A percentile compares a stretch with the other conserved stretches of the same genome.
phyloP scores from a whole-genome alignment of 2,113 vertebrate species.

The Muscicapa adusta region DNA sequence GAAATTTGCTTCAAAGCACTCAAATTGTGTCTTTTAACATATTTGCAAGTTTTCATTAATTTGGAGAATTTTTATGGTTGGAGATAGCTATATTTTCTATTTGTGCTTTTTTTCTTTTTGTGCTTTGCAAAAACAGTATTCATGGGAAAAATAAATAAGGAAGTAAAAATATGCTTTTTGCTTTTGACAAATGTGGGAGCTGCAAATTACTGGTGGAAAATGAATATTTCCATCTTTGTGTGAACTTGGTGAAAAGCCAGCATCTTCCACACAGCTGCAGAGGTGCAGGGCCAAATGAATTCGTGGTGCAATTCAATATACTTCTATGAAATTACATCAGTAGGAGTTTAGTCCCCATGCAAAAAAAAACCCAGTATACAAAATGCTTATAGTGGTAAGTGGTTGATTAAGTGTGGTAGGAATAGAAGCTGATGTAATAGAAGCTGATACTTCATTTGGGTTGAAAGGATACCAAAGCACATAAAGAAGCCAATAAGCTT shows the following conservation, averaged over 20 bases:
- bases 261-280: constrained; percentile 63
- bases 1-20: neutral
- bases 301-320: constrained; percentile 22
- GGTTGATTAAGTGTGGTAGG: neutral
- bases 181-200: constrained; percentile 41
- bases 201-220: constrained; percentile 54
- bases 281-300: constrained; percentile 60
- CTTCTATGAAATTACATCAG: neutral
- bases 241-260: constrained; percentile 63
- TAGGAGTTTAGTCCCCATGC: neutral
- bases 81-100: constrained; percentile 29
- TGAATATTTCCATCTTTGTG: constrained; percentile 60
- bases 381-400: neutral
- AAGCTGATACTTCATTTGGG: neutral
- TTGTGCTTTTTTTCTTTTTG: neutral
- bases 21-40: constrained; percentile 4
- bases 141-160: constrained; percentile 44
- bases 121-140: constrained; percentile 46
- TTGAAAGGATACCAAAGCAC: neutral
- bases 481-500: neutral
- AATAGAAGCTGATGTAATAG: neutral
- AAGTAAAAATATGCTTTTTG: constrained; percentile 54
- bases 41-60: constrained; percentile 47
- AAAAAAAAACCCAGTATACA: neutral
- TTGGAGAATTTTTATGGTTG: constrained; percentile 24